Base-by-base conservation (phyloP, 2,888 invertebrate species). In the Liopterus haemorrhoidalis region DNA sequence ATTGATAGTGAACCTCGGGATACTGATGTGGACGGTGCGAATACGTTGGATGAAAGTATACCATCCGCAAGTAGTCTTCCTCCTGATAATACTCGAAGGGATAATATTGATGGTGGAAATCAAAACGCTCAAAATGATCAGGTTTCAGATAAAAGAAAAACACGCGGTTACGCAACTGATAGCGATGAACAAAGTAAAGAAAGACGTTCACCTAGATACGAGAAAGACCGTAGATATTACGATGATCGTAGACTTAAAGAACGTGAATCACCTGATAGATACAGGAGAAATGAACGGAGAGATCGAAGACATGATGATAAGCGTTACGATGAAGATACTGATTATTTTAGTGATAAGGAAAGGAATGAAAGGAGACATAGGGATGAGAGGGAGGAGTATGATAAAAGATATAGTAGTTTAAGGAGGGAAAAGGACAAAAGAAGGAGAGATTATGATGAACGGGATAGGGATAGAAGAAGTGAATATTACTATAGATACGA, bases 281-380 rank as follows among this genome's bases (percentile, higher is more conserved):
- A 58, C 25, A 55, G 61, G n/a, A n/a, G n/a, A n/a, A n/a, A n/a
- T n/a, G n/a, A n/a, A n/a, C n/a, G n/a, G n/a, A n/a, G n/a, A n/a
- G n/a, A n/a, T 38, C 47, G 71, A 21, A 71, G 70, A 54, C 62
- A 66, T 55, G 66, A 70, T 43, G 66, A 69, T 49, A 71, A 68
- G 41, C 65, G 74, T 41, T 80, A 80, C 61, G 81, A 82, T 51
- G 81, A 82, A 45, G 81, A 81, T 56, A 77, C 78, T 2, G 57
- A 81, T 62, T 80, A 78, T 64, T 80, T 77, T 61, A 82, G 81
- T 57, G 82, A 82, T 62, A 71, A 75, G 47, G 79, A 80, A 51
- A 69, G 72, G 48, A 74, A 73, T 27, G 70, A 71, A 53, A 69
- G 74, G 37, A 54, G 60, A 22, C 60, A 63, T 32, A 62, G 59